Conservation (phyloP, 2,797 vertebrate genomes). For the Urosaurus nigricauda region DNA sequence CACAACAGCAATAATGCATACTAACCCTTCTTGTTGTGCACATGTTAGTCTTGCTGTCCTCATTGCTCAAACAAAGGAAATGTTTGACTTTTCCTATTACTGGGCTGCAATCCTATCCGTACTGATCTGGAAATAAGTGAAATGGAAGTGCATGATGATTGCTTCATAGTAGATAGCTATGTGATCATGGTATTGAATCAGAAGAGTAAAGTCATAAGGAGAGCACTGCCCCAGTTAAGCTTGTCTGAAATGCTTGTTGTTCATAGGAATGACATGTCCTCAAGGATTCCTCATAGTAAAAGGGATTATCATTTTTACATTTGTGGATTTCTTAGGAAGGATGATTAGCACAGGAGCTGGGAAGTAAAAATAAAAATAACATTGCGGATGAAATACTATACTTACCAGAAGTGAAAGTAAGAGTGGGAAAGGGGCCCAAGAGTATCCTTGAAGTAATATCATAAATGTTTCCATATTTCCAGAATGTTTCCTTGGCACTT, state of each 20-base stretch:
- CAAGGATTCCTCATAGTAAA: neutral
- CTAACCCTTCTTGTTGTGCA: too few relatives aligned
- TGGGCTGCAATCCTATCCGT: neutral
- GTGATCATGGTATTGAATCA: neutral
- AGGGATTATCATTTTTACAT: neutral
- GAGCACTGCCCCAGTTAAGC: rapidly evolving
- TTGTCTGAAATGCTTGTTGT: neutral
- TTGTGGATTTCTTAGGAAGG: neutral
- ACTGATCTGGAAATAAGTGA: neutral
- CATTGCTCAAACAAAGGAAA: too few relatives aligned
- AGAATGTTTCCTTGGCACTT: neutral
- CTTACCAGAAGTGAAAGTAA: neutral
- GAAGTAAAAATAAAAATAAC: constrained; percentile 15
- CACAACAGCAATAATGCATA: too few relatives aligned
- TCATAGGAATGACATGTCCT: neutral
- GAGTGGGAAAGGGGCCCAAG: neutral
- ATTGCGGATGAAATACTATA: neutral
- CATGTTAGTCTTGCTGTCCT: too few relatives aligned
- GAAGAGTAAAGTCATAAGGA: neutral
- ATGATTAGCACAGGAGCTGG: neutral
- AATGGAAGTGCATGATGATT: neutral
- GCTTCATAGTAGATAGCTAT: neutral
- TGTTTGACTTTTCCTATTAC: neutral
- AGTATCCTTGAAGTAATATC: neutral
- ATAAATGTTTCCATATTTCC: neutral